phyloP scores from a whole-genome alignment of 2,113 vertebrate species.

The Leiothrix lutea region DNA sequence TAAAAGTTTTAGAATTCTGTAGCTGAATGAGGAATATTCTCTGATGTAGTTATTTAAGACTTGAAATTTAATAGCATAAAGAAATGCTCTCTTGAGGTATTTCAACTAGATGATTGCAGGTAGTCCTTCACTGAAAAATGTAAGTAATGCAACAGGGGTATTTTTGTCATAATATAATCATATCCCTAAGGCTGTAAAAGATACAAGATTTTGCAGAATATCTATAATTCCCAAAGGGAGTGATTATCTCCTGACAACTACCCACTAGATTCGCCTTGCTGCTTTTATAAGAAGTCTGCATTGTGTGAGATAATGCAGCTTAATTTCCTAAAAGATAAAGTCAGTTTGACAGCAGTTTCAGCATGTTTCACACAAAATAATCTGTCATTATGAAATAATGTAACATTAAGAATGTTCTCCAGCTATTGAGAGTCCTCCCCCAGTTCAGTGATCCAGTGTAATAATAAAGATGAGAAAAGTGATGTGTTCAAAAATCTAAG shows the following conservation, averaged over 20 bases:
- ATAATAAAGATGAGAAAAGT: background rate
- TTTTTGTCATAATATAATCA: slow-evolving; percentile 65
- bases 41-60: slow-evolving; percentile 1
- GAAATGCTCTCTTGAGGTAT: background rate
- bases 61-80: slow-evolving; percentile 31
- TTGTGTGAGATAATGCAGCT: slow-evolving; percentile 62
- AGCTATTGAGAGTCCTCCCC: background rate
- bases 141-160: slow-evolving; percentile 8
- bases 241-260: slow-evolving; percentile 68
- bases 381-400: slow-evolving; percentile 29
- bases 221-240: slow-evolving; percentile 59
- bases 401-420: slow-evolving; percentile 26
- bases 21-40: background rate
- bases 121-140: slow-evolving; percentile 10
- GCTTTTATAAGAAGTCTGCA: slow-evolving; percentile 57
- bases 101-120: slow-evolving; percentile 1
- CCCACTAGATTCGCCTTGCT: slow-evolving; percentile 46
- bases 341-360: slow-evolving; percentile 67
- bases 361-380: slow-evolving; percentile 52
- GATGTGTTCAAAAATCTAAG: background rate
- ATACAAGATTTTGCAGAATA: slow-evolving; percentile 43
- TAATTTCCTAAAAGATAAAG: slow-evolving; percentile 68
- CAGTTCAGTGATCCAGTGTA: background rate
- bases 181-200: slow-evolving; percentile 45
- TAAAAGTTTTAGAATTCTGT: background rate